A percentile compares a stretch with the other conserved stretches of the same genome.
Conservation (phyloP, 2,888 invertebrate species). For the Dione vanillae region DNA sequence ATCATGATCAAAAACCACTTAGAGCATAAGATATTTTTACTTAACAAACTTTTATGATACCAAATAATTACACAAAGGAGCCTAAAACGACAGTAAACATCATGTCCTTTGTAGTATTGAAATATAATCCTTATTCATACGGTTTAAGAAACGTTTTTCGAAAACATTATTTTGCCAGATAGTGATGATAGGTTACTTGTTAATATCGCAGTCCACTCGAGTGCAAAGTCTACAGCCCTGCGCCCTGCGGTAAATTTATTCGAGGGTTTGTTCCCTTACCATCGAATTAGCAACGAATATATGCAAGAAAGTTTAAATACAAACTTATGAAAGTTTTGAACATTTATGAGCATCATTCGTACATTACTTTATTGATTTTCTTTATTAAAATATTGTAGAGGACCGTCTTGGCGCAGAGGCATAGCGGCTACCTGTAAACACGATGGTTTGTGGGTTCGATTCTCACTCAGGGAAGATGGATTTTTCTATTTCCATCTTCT, state of each 20-base stretch:
- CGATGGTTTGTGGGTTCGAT: no score
- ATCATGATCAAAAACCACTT: neutral
- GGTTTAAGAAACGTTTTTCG: neutral
- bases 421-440: no score
- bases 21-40: conserved; percentile 15
- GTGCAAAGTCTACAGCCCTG: conserved; percentile 64
- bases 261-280: conserved; percentile 46
- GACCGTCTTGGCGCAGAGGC: no score
- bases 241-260: conserved; percentile 45
- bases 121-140: neutral
- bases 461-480: no score
- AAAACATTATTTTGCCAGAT: conserved; percentile 14
- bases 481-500: no score
- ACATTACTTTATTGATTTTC: no score
- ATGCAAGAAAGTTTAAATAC: neutral
- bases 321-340: no score
- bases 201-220: conserved; percentile 55
- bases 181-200: conserved; percentile 39
- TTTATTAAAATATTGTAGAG: no score
- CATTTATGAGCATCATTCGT: no score
- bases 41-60: conserved; percentile 31
- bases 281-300: conserved; percentile 11
- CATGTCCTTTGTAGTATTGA: neutral
- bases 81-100: conserved; percentile 34
- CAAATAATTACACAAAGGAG: conserved; percentile 39